phyloP scores from a whole-genome alignment of 2,113 vertebrate species.

The Pachypanchax playfairii region DNA sequence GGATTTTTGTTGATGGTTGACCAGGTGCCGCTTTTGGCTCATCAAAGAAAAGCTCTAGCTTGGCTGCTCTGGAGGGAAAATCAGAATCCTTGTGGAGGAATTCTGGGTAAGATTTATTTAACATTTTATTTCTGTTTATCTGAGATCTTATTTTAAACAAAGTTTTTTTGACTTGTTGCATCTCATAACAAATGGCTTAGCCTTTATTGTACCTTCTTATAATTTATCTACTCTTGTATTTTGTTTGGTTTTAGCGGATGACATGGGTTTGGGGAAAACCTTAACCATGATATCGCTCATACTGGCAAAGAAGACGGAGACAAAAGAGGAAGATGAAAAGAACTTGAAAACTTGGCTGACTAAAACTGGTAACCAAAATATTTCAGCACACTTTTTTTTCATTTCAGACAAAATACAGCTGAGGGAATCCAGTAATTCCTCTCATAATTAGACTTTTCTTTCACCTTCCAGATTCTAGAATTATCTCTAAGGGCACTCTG shows the following conservation, averaged over 20 bases:
- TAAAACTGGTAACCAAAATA: slow-evolving; percentile 81
- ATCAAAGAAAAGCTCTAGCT: slow-evolving; percentile 89
- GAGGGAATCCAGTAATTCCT: background rate
- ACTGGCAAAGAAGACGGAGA: slow-evolving; percentile 80
- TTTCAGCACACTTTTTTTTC: background rate
- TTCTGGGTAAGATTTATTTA: slow-evolving; percentile 84
- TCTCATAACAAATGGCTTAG: too few species aligned
- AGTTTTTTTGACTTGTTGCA: too few species aligned
- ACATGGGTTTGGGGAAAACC: slow-evolving; percentile 97
- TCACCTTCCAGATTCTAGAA: slow-evolving; percentile 74
- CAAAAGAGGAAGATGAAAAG: slow-evolving; percentile 63
- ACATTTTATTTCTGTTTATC: background rate
- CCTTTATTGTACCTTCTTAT: background rate
- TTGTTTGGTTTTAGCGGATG: slow-evolving; percentile 84
- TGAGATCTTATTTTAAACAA: background rate
- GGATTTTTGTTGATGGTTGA: slow-evolving; percentile 18
- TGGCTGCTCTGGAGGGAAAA: slow-evolving; percentile 95
- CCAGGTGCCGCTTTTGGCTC: slow-evolving; percentile 83
- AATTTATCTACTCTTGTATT: background rate
- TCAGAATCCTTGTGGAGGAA: slow-evolving; percentile 92
- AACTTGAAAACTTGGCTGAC: slow-evolving; percentile 81
- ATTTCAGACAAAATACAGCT: background rate
- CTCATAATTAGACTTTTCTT: background rate
- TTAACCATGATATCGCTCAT: slow-evolving; percentile 93
- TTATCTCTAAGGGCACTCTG: slow-evolving; percentile 83